These are phyloP conservation scores for Puntigrus tetrazona DNA, from an alignment of 2,113 vertebrate genomes.

Conservation along the genomic window DNA sequence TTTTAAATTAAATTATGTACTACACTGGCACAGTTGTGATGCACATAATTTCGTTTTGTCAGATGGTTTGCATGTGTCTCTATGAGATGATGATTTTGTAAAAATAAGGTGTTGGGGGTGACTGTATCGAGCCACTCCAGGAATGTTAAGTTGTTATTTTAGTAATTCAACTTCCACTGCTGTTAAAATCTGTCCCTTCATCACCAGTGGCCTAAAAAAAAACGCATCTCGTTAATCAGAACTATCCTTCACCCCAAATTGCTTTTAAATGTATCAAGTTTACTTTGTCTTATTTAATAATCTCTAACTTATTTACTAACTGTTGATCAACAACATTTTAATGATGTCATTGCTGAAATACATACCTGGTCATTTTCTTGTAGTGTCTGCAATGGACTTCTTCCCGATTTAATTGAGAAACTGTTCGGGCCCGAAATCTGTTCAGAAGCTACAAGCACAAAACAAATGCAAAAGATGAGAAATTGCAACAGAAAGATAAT, in stretches of 20 bases:
- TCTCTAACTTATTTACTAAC: neutral
- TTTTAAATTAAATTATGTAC: neutral
- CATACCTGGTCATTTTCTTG: constrained; percentile 86
- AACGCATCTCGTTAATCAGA: neutral
- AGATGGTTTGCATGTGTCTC: neutral
- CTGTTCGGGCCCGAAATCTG: constrained; percentile 59
- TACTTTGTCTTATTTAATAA: neutral
- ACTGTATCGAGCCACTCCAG: neutral
- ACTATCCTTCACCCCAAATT: neutral
- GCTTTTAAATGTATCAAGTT: neutral
- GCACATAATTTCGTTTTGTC: neutral
- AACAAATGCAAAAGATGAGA: constrained; percentile 3
- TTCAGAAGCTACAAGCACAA: constrained; percentile 65
- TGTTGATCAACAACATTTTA: neutral
- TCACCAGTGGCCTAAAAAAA: neutral
- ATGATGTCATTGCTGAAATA: neutral
- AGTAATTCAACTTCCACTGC: constrained; percentile 24
- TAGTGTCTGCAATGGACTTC: constrained; percentile 82
- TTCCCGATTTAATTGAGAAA: constrained; percentile 75
- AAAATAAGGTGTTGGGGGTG: neutral
- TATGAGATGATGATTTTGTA: neutral
- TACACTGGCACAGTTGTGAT: neutral
- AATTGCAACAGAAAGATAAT: neutral
- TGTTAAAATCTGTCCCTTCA: constrained; percentile 17
- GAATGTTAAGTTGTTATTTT: constrained; percentile 45